Conservation (phyloP, 1,140 invertebrate species). For the Drosophila kikkawai region DNA sequence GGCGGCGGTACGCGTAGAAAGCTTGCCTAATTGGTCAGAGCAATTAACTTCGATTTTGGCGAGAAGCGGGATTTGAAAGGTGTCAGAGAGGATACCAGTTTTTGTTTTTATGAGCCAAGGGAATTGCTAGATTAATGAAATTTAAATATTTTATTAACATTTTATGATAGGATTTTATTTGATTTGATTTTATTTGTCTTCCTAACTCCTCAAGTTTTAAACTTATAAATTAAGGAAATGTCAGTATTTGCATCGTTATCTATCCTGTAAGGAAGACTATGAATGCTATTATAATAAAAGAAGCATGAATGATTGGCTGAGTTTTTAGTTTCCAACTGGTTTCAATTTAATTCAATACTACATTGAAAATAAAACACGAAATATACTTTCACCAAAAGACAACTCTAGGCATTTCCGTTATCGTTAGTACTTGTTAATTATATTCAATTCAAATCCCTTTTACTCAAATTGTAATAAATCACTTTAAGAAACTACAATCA, state of each 20-base stretch:
- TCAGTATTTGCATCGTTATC: no score
- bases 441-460: not conserved
- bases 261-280: no score
- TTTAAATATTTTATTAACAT: not conserved
- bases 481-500: conserved; percentile 27
- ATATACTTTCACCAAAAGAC: not conserved
- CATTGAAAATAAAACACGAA: not conserved
- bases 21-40: conserved; percentile 65
- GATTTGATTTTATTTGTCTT: no score
- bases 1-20: conserved; percentile 59
- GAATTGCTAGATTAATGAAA: not conserved
- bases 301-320: not conserved
- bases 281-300: no score
- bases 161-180: not conserved
- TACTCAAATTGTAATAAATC: conserved; percentile 13
- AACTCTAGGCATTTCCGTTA: not conserved
- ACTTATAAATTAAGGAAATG: no score
- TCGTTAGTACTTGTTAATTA: not conserved
- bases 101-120: not conserved
- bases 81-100: conserved; percentile 32
- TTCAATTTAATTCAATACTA: not conserved
- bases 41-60: conserved; percentile 34
- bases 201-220: no score
- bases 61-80: conserved; percentile 33
- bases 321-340: not conserved